phyloP scores from a whole-genome alignment of 2,113 vertebrate species.

The Brachirus orientalis region DNA sequence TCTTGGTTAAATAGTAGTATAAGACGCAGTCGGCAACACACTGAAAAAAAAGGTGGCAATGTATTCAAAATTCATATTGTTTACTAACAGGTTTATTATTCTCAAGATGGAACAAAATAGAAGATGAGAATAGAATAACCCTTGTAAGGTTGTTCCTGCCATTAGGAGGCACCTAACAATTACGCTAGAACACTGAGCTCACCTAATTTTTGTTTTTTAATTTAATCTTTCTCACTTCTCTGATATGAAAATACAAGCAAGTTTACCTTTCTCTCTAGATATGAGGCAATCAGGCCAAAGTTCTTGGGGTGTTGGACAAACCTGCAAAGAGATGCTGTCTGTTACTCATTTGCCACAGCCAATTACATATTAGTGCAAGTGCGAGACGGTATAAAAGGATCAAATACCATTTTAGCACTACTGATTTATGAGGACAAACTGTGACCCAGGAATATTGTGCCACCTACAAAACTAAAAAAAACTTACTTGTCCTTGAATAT shows the following conservation, averaged over 20 bases:
- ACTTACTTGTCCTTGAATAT: conserved; percentile 99
- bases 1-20: conserved; percentile 99
- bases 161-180: too few relatives aligned
- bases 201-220: too few relatives aligned
- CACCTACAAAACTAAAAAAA: conserved; percentile 10
- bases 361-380: not conserved
- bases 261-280: conserved; percentile 97
- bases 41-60: conserved; percentile 72
- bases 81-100: too few relatives aligned
- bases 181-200: too few relatives aligned
- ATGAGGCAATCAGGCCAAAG: conserved; percentile 96
- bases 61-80: too few relatives aligned
- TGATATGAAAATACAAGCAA: conserved; percentile 6
- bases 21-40: conserved; percentile 96
- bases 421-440: not conserved
- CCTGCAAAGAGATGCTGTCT: conserved; percentile 73
- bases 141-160: too few relatives aligned
- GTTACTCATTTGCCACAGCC: conserved; percentile 18
- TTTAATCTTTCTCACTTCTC: too few relatives aligned
- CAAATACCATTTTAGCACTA: not conserved
- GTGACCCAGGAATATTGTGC: not conserved
- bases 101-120: too few relatives aligned
- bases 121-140: too few relatives aligned
- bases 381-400: not conserved
- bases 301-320: conserved; percentile 99